Percentiles rank a stretch among this genome's conserved stretches.
Evolutionary conservation across 2,888 invertebrate genomes (phyloP).

Genomic region (Platerodrilus igneus): DNA sequence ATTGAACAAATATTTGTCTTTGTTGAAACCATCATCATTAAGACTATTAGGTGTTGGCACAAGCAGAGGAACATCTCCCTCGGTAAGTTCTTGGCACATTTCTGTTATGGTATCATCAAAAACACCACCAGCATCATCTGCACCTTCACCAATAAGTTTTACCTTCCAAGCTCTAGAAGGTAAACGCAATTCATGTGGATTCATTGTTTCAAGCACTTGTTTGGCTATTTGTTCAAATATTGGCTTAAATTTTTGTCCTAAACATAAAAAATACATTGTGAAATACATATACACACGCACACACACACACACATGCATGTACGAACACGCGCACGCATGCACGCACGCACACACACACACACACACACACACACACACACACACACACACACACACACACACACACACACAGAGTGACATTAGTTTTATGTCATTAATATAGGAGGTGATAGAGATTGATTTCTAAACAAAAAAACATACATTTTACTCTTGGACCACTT

Average conservation of each 20-base stretch:
- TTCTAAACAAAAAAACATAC: too few species aligned
- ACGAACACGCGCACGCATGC: too few species aligned
- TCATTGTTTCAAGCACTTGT: conserved; percentile 55
- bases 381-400: too few species aligned
- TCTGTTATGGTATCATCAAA: conserved; percentile 67
- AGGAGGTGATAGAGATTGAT: too few species aligned
- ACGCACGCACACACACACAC: too few species aligned
- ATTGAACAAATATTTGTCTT: conserved; percentile 59
- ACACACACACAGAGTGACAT: too few species aligned
- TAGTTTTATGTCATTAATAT: too few species aligned
- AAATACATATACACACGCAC: background rate
- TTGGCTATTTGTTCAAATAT: conserved; percentile 60
- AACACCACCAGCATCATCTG: conserved; percentile 65
- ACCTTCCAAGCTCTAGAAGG: conserved; percentile 64
- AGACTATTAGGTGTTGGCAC: conserved; percentile 59
- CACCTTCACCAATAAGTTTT: conserved; percentile 62
- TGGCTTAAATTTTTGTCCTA: conserved; percentile 52
- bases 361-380: too few species aligned
- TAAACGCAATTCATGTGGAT: conserved; percentile 54
- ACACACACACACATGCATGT: too few species aligned
- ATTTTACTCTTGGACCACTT: too few species aligned
- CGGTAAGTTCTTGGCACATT: conserved; percentile 61
- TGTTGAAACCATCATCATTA: conserved; percentile 59
- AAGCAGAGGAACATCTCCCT: conserved; percentile 54
- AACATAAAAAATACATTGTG: conserved; percentile 1